phyloP scores from a whole-genome alignment of 2,888 invertebrate genomes.

The Rosalia funebris region DNA sequence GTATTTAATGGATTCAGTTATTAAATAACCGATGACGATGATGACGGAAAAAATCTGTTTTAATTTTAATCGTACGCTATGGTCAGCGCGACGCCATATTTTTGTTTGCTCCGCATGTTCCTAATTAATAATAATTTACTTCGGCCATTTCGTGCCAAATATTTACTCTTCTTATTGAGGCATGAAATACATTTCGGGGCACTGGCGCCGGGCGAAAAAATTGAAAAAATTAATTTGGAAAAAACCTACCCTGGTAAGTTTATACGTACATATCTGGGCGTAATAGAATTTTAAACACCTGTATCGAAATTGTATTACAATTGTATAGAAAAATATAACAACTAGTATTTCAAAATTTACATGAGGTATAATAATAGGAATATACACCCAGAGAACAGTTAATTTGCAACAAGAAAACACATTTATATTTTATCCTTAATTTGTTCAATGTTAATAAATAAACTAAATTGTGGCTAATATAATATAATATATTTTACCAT shows the following conservation, averaged over 20 bases:
- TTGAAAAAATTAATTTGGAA: neutral
- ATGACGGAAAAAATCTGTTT: neutral
- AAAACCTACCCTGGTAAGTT: neutral
- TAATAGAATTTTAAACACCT: no score
- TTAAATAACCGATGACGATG: neutral
- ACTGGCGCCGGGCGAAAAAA: neutral
- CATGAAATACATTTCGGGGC: neutral
- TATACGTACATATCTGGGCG: neutral
- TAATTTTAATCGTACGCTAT: constrained; percentile 2
- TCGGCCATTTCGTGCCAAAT: neutral
- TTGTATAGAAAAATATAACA: no score
- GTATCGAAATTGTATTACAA: no score
- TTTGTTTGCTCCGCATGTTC: neutral
- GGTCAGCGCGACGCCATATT: neutral
- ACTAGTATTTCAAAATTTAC: no score
- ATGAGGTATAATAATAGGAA: no score
- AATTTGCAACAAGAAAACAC: no score
- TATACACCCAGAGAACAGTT: no score
- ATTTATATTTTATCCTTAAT: no score
- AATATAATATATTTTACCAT: no score
- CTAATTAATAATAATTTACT: constrained; percentile 1
- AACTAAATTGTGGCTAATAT: no score
- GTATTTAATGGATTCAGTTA: no score
- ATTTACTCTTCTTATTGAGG: neutral
- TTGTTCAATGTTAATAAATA: no score